A percentile compares a stretch with the other conserved stretches of the same genome.
Evolutionary conservation across 2,113 vertebrate species (phyloP).

Genomic region (Sebastes fasciatus): DNA sequence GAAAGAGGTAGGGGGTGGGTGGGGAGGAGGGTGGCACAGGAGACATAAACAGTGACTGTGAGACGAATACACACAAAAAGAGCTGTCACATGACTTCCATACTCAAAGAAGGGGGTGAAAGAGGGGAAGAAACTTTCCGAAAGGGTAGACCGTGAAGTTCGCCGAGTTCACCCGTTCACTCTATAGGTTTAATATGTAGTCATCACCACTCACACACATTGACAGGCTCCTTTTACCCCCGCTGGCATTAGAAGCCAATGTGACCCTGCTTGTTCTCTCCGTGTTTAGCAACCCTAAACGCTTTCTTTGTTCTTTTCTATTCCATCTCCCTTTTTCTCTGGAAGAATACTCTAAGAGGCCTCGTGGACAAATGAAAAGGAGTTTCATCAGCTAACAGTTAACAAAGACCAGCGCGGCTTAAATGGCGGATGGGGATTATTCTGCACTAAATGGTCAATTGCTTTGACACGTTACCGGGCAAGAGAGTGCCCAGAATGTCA

Average conservation of each 20-base stretch:
- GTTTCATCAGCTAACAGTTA: conserved; percentile 20
- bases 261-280: conserved; percentile 24
- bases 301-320: conserved; percentile 13
- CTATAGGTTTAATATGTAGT: conserved; percentile 41
- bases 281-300: conserved; percentile 48
- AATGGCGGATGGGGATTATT: conserved; percentile 35
- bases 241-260: conserved; percentile 29
- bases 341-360: conserved; percentile 4
- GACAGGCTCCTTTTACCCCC: conserved; percentile 27
- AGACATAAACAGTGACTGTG: conserved; percentile 56
- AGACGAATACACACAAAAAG: conserved; percentile 47
- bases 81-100: conserved; percentile 21
- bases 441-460: conserved; percentile 55
- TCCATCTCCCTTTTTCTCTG: conserved; percentile 6
- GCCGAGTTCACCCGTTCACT: conserved; percentile 21
- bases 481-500: conserved; percentile 5
- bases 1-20: conserved; percentile 18
- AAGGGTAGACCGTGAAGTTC: not conserved
- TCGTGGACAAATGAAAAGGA: conserved; percentile 25
- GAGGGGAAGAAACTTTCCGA: conserved; percentile 13
- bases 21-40: conserved; percentile 28
- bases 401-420: conserved; percentile 28
- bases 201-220: conserved; percentile 12
- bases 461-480: conserved; percentile 39
- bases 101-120: not conserved